phyloP scores from a whole-genome alignment of 2,797 vertebrate species.

The Labeo calbasu region DNA sequence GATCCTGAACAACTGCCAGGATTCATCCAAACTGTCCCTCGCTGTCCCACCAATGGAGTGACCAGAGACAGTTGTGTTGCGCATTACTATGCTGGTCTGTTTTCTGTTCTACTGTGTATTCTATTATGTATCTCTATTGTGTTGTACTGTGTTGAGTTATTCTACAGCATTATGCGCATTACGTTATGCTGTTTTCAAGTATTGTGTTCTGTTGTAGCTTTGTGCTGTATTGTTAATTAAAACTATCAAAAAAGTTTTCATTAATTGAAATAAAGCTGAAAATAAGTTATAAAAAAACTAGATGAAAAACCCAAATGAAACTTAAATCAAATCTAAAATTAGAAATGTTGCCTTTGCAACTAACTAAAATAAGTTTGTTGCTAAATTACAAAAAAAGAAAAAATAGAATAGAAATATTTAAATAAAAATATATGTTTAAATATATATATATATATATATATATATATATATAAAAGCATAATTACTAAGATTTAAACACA shows the following conservation, averaged over 20 bases:
- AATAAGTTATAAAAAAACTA: not conserved
- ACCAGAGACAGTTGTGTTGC: constrained; percentile 13
- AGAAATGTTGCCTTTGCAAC: not conserved
- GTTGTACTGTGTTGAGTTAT: not conserved
- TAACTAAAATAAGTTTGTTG: not conserved
- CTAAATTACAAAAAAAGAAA: not conserved
- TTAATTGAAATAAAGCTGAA: not conserved
- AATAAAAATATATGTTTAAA: too few relatives aligned
- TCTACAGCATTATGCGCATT: not conserved
- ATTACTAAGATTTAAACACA: not conserved
- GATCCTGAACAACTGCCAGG: constrained; percentile 41
- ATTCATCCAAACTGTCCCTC: constrained; percentile 15
- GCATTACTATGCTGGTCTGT: not conserved
- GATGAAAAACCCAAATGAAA: not conserved
- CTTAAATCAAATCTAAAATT: not conserved
- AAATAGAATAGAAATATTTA: too few relatives aligned
- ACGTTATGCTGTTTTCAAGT: not conserved
- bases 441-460: too few relatives aligned
- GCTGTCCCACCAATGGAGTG: constrained; percentile 13
- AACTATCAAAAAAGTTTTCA: not conserved
- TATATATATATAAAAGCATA: too few relatives aligned
- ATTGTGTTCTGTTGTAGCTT: not conserved
- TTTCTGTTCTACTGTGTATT: not conserved
- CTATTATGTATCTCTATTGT: not conserved
- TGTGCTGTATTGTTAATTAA: not conserved